phyloP scores from a whole-genome alignment of 2,888 invertebrate genomes.

The Rotaria socialis region DNA sequence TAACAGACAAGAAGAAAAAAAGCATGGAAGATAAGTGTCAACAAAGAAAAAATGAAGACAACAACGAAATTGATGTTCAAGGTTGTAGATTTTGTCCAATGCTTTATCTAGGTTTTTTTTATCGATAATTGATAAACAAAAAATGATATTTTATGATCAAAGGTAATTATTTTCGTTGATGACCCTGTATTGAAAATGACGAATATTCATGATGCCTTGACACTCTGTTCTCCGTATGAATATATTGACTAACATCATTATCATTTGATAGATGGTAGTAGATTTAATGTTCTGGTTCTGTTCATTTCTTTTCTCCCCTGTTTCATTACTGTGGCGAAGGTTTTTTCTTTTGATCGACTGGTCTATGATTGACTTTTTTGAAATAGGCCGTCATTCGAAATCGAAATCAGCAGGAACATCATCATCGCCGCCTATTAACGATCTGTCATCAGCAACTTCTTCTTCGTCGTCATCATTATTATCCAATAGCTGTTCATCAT shows the following conservation, averaged over 20 bases:
- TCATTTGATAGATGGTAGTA: background rate
- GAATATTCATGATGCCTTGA: background rate
- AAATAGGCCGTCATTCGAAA: background rate
- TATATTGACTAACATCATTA: background rate
- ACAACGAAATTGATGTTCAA: background rate
- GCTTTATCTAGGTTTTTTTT: background rate
- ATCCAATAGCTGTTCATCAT: background rate
- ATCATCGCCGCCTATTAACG: background rate
- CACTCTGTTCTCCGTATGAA: background rate
- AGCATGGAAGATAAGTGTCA: too few relatives aligned
- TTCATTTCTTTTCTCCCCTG: background rate
- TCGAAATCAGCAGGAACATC: background rate
- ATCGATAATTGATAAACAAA: background rate
- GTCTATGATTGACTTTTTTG: background rate
- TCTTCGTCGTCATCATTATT: background rate
- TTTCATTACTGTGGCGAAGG: background rate
- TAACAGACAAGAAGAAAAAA: background rate
- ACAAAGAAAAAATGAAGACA: background rate
- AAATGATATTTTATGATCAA: too few relatives aligned
- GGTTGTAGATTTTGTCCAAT: background rate
- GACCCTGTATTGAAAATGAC: background rate
- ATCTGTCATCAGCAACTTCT: background rate
- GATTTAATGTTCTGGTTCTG: background rate
- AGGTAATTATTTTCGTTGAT: background rate
- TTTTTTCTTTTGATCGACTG: background rate